Evolutionary conservation across 2,797 vertebrate species (phyloP).

Genomic region (Phrynocephalus guinanensis): DNA sequence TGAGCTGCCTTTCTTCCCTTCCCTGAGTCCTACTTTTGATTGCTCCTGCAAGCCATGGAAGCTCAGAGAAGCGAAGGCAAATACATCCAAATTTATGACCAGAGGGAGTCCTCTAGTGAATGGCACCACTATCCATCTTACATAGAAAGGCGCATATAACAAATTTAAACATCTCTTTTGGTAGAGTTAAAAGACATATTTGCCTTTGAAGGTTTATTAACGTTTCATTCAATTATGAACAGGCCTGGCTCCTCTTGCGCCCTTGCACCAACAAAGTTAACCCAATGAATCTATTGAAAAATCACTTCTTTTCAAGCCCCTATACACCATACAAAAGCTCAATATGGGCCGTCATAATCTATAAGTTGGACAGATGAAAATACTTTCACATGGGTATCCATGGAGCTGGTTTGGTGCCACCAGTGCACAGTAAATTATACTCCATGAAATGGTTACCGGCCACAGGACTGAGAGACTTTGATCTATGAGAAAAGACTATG

Average conservation of each 20-base stretch:
- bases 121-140: conserved; percentile 57
- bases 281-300: conserved; percentile 46
- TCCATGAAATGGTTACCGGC: background rate
- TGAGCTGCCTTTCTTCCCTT: conserved; percentile 35
- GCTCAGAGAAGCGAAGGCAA: conserved; percentile 61
- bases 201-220: conserved; percentile 68
- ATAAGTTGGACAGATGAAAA: background rate
- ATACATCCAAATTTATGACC: conserved; percentile 64
- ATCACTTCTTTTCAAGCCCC: conserved; percentile 28
- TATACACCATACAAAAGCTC: background rate
- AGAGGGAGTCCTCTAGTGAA: conserved; percentile 62
- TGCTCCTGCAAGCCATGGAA: conserved; percentile 47
- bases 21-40: conserved; percentile 41
- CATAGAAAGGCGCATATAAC: conserved; percentile 60
- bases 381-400: background rate
- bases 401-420: background rate
- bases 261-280: conserved; percentile 59
- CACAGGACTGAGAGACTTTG: too few relatives aligned
- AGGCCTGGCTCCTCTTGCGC: conserved; percentile 55
- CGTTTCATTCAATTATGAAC: conserved; percentile 62
- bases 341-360: conserved; percentile 16
- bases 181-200: conserved; percentile 61
- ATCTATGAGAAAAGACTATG: too few relatives aligned
- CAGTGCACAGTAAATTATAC: conserved; percentile 16
- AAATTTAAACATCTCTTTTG: conserved; percentile 62